Evolutionary conservation across 2,888 invertebrate genomes (phyloP).

Genomic region (Meandrusa payeni): DNA sequence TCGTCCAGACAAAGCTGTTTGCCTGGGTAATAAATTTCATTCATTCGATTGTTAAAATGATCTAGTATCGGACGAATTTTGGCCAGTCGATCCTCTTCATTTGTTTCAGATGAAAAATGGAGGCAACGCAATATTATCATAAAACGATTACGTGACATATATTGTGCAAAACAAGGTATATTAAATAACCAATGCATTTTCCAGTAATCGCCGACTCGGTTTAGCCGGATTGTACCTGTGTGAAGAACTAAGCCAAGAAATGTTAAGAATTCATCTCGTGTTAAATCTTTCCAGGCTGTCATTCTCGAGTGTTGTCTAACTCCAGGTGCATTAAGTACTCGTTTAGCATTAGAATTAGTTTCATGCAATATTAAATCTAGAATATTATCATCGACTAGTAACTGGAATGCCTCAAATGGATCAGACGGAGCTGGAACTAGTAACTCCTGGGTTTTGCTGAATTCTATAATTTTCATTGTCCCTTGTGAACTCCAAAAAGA

Average conservation of each 20-base stretch:
- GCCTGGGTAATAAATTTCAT: constrained; percentile 36
- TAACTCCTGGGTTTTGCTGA: constrained; percentile 17
- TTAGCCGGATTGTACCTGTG: constrained; percentile 43
- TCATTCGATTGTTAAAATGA: constrained; percentile 45
- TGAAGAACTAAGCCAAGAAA: constrained; percentile 50
- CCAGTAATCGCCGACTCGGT: constrained; percentile 46
- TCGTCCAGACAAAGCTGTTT: constrained; percentile 42
- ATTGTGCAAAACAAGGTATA: constrained; percentile 37
- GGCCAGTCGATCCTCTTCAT: constrained; percentile 34
- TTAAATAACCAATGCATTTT: constrained; percentile 42
- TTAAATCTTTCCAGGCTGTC: constrained; percentile 37
- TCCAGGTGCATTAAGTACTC: constrained; percentile 18
- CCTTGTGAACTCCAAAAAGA: constrained; percentile 19
- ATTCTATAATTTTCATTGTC: constrained; percentile 22
- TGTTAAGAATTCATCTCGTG: constrained; percentile 34
- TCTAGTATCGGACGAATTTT: constrained; percentile 39
- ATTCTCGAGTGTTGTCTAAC: constrained; percentile 32
- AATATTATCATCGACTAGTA: not conserved
- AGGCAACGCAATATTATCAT: constrained; percentile 42
- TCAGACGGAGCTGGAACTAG: not conserved
- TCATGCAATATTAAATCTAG: constrained; percentile 28
- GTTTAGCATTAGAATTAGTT: constrained; percentile 28
- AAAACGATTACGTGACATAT: constrained; percentile 45
- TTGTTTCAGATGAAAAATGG: constrained; percentile 38
- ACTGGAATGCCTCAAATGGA: not conserved